Base-by-base conservation (phyloP, 1,140 invertebrate genomes). In the Drosophila tristis region DNA sequence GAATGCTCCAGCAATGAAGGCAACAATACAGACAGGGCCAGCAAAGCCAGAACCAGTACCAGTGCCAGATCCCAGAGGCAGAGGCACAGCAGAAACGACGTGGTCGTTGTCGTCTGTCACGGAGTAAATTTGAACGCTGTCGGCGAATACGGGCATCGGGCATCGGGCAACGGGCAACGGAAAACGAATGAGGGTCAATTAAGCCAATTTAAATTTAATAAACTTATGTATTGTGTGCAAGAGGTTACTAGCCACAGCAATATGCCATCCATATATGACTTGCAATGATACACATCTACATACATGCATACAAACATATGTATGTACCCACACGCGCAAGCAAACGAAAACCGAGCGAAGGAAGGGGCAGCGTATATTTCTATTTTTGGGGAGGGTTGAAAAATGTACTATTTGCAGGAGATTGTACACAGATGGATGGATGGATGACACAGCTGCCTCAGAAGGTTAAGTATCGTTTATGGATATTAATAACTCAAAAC, bases 191-290 rank as follows among this genome's bases (percentile, higher is more conserved):
- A 87, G 89, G 89, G 89, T 91, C 89, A 91, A 91, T 91, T 91
- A 91, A 91, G 89, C 85, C 89, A 91, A 91, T 91, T 91, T 91
- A 91, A 91, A 91, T 91, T 91, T 91, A 91, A 91, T 91, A 91
- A 91, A 89, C 85, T 84, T 89, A 85, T 89, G 85, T 89, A 90
- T 89, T 86, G 90, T 89, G 85, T 84, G 76, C 80, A 90, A 90
- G 78, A 90, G 79, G 79, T 90, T 87, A 87, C 84, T 82, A 87
- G 84, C 84, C 84, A 80, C 47, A 61, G 65, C 76, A 78, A 78
- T 64, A 74, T 65, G 72, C 55, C 65, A 50, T 35, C 9, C 26
- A 65, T 45, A 78, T 66, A 71, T 59, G 75, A 85, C 80, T 75
- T 79, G 76, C 61, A 79, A 84, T 84, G 67, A 86, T 74, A 87